These are phyloP conservation scores for Achroia grisella DNA, from an alignment of 1,140 invertebrate species.

Conservation along the genomic window DNA sequence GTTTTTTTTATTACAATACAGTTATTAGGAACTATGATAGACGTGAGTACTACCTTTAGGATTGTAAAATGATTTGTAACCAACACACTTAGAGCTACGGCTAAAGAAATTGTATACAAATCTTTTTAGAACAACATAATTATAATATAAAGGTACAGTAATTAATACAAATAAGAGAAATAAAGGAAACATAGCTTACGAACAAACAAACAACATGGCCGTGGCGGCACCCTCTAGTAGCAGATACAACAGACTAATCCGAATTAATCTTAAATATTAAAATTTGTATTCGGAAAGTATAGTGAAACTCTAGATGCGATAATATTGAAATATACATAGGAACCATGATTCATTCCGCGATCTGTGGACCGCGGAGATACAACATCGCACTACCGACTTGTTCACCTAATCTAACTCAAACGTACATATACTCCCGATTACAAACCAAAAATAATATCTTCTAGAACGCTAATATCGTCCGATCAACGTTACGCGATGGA, in stretches of 20 bases:
- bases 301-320: conserved; percentile 73
- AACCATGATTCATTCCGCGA: conserved; percentile 72
- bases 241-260: conserved; percentile 69
- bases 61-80: conserved; percentile 58
- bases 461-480: conserved; percentile 28
- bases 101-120: conserved; percentile 47
- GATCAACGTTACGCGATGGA: conserved; percentile 32
- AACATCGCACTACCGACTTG: conserved; percentile 65
- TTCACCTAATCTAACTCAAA: conserved; percentile 60
- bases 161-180: conserved; percentile 41
- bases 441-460: conserved; percentile 53
- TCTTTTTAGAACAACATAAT: conserved; percentile 48
- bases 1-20: conserved; percentile 65
- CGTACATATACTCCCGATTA: conserved; percentile 50
- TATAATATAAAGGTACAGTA: conserved; percentile 39
- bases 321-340: conserved; percentile 74
- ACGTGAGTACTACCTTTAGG: conserved; percentile 56
- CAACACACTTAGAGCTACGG: conserved; percentile 55
- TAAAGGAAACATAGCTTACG: conserved; percentile 32
- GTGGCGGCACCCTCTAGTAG: conserved; percentile 58
- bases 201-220: conserved; percentile 64
- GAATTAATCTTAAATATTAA: conserved; percentile 73
- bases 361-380: conserved; percentile 58
- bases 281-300: conserved; percentile 73
- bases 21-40: conserved; percentile 72